These are phyloP conservation scores for Tarsius wallacei DNA, from an alignment of 2,797 vertebrate genomes.

Conservation along the genomic window DNA sequence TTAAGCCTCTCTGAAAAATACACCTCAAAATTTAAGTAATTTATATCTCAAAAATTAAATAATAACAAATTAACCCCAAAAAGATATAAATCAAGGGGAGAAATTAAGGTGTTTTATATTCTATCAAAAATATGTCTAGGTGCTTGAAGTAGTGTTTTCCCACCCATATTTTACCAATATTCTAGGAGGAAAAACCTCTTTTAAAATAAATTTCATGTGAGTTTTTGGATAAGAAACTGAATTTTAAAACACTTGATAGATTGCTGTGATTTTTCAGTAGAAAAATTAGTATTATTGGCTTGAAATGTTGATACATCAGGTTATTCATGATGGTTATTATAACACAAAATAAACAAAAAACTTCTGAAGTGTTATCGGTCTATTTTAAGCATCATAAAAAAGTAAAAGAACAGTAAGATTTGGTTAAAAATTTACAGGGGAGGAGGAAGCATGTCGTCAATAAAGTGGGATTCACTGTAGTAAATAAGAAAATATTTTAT, in stretches of 20 bases:
- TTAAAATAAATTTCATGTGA: constrained; percentile 40
- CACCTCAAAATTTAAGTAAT: constrained; percentile 16
- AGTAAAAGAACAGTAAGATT: neutral
- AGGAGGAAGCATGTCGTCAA: neutral
- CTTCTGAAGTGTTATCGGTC: neutral
- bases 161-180: neutral
- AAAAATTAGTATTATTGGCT: constrained; percentile 35
- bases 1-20: constrained; percentile 3
- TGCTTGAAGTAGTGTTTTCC: neutral
- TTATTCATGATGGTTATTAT: neutral
- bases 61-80: neutral
- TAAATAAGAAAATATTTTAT: constrained; percentile 42
- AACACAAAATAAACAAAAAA: neutral
- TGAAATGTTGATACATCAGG: constrained; percentile 35
- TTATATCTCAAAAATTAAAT: neutral
- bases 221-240: neutral
- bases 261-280: neutral
- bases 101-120: neutral
- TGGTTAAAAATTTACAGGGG: constrained; percentile 12
- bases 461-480: neutral
- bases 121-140: neutral
- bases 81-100: neutral
- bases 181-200: neutral
- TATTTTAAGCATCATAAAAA: neutral
- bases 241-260: constrained; percentile 16